phyloP scores from a whole-genome alignment of 2,797 vertebrate species.

The Lophura swinhoii region DNA sequence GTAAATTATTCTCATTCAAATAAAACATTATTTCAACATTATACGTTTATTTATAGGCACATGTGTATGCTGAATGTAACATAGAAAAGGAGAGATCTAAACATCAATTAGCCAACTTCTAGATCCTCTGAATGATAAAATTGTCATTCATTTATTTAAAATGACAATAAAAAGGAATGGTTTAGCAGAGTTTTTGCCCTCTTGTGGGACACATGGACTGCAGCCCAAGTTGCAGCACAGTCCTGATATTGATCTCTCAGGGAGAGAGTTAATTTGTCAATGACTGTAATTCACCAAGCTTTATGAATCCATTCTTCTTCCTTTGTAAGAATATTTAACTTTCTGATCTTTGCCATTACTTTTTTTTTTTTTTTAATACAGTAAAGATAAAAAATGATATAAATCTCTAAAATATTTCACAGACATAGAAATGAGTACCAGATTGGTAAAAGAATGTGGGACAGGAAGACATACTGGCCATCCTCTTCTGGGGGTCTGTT shows the following conservation, averaged over 20 bases:
- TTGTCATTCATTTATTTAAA: constrained; percentile 51
- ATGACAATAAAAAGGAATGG: constrained; percentile 40
- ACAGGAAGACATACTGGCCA: not conserved
- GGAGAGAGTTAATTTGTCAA: constrained; percentile 71
- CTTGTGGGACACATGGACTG: constrained; percentile 48
- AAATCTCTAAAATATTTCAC: constrained; percentile 20
- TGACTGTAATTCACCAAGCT: constrained; percentile 71
- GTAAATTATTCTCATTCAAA: not conserved
- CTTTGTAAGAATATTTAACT: constrained; percentile 62
- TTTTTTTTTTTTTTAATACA: not conserved
- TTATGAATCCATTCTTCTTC: constrained; percentile 72
- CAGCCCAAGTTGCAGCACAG: constrained; percentile 46
- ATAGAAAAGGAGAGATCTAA: not conserved
- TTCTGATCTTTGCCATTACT: constrained; percentile 25
- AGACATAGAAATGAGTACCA: not conserved
- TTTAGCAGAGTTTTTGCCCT: constrained; percentile 44
- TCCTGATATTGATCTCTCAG: constrained; percentile 65
- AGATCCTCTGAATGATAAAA: constrained; percentile 47
- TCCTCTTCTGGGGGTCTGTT: not conserved
- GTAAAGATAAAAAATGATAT: not conserved
- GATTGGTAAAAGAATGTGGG: not conserved
- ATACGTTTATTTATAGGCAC: not conserved
- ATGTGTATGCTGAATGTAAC: not conserved
- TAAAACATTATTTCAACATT: not conserved
- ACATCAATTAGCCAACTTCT: not conserved